These are phyloP conservation scores for Campylorhamphus procurvoides DNA, from an alignment of 2,113 vertebrate species.

Conservation along the genomic window DNA sequence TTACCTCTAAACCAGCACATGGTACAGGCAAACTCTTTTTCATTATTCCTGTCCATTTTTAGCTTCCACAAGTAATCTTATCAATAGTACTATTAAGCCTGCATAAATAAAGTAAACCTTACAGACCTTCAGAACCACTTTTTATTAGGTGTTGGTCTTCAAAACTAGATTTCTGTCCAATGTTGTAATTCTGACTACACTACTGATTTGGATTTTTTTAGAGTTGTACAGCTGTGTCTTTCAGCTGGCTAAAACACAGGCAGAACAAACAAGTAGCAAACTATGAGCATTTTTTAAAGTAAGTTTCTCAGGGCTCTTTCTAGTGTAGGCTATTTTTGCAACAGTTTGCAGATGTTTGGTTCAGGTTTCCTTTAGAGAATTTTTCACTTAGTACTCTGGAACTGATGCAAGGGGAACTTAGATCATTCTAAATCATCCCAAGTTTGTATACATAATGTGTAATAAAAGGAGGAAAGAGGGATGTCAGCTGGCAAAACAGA, in stretches of 20 bases:
- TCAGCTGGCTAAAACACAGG: not conserved
- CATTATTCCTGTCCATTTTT: not conserved
- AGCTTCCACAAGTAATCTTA: not conserved
- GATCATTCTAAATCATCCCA: not conserved
- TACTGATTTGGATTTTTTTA: not conserved
- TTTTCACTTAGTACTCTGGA: slow-evolving; percentile 36
- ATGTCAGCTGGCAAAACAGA: not conserved
- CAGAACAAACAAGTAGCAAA: not conserved
- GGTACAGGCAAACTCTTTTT: not conserved
- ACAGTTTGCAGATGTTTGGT: slow-evolving; percentile 35
- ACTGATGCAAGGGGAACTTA: slow-evolving; percentile 22
- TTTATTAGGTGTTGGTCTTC: not conserved
- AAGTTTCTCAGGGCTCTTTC: not conserved
- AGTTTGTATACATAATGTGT: slow-evolving; percentile 3
- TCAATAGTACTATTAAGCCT: not conserved
- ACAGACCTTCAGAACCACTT: not conserved
- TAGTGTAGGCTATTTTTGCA: not conserved
- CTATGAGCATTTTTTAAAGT: not conserved
- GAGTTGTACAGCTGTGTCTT: not conserved
- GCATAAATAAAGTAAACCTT: not conserved
- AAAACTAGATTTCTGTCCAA: not conserved
- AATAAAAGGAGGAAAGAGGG: not conserved
- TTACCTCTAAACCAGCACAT: too few species aligned
- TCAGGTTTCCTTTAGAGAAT: slow-evolving; percentile 5
- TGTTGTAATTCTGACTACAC: not conserved